Evolutionary conservation across 1,140 invertebrate species (phyloP).

Genomic region (Conus betulinus): DNA sequence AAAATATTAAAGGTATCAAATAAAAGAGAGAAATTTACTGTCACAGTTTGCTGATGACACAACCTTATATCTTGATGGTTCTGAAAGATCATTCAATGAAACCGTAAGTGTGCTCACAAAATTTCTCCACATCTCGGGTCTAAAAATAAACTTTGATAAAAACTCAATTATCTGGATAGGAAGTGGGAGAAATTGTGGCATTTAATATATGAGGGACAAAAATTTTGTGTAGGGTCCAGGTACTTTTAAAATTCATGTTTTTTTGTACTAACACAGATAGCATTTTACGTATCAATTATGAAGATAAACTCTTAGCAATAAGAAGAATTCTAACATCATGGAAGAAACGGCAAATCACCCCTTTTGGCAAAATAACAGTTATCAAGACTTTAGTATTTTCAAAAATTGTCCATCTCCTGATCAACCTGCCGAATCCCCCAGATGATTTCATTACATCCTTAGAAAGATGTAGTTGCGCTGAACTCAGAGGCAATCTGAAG

Average conservation of each 20-base stretch:
- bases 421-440: not conserved
- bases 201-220: too few relatives aligned
- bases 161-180: slow-evolving; percentile 29
- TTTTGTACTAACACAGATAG: not conserved
- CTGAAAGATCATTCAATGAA: slow-evolving; percentile 13
- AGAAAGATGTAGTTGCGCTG: too few relatives aligned
- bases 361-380: not conserved
- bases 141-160: not conserved
- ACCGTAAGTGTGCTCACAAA: not conserved
- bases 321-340: not conserved
- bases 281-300: slow-evolving; percentile 12
- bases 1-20: slow-evolving; percentile 35
- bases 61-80: slow-evolving; percentile 24
- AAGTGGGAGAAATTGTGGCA: not conserved
- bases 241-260: slow-evolving; percentile 26
- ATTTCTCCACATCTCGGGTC: not conserved
- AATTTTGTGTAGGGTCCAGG: slow-evolving; percentile 16
- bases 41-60: slow-evolving; percentile 42
- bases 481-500: too few relatives aligned
- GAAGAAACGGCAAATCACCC: not conserved
- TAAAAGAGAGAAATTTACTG: slow-evolving; percentile 18
- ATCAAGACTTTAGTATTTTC: slow-evolving; percentile 13
- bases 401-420: not conserved
- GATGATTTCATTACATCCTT: not conserved
- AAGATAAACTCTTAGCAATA: slow-evolving; percentile 19